Base-by-base conservation (phyloP, 2,888 invertebrate genomes). In the Hyposoter didymator region DNA sequence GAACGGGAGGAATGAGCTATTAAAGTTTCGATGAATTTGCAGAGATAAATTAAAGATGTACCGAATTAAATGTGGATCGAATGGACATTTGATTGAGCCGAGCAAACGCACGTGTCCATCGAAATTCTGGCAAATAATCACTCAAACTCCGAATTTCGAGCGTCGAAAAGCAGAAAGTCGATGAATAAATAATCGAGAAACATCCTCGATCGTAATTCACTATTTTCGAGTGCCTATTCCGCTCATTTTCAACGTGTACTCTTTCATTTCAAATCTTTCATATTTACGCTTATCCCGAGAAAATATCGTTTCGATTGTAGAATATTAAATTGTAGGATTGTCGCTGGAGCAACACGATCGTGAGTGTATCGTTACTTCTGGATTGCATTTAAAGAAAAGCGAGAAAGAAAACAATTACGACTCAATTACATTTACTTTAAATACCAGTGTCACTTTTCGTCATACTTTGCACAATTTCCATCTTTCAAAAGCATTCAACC, bases 161-260 rank as follows among this genome's bases (percentile, higher is more conserved):
- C 5, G 47, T 22, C 35, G 47, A 78, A 43, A 72, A 52, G 22
- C 12, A n/a, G 49, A 52, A 67, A 35, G 32, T 49, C 45, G 32
- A 22, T 8, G 12, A n/a, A 5, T 52, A 12, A 47, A 10, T 4
- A 55, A 59, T 79, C 47, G 59, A 70, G 32, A 64, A n/a, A 12
- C 52, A 52, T 62, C n/a, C 66, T 64, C 75, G 49, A 76, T 66
- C 59, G 35, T 74, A n/a, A 80, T 74, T 62, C 45, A 64, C 35
- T 59, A 82, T 76, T 70, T 55, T 87, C 81, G 85, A 84, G 84
- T 81, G 85, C 79, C 78, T 84, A 83, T 78, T 76, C 45, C 74
- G 72, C 83, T 73, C 45, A 66, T 66, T 45, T 52, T 52, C 76
- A 52, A 52, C 28, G 32, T 64, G 47, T 52, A 52, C 43, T 22